These are phyloP conservation scores for Nibea albiflora DNA, from an alignment of 2,113 vertebrate genomes.

Conservation along the genomic window DNA sequence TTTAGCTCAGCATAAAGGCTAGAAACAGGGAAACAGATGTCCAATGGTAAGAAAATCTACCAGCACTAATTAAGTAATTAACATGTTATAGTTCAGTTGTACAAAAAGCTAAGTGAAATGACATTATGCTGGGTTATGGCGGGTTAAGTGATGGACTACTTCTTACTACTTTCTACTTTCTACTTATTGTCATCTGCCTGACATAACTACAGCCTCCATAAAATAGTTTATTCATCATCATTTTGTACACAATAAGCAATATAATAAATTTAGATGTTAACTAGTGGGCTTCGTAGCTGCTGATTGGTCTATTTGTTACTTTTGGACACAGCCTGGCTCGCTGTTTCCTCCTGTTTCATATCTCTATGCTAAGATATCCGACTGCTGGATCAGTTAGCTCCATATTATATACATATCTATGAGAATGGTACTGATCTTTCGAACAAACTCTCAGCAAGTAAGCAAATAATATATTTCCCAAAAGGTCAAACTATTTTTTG, in stretches of 20 bases:
- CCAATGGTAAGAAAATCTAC: neutral
- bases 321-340: neutral
- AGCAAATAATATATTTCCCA: neutral
- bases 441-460: neutral
- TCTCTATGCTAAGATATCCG: neutral
- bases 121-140: neutral
- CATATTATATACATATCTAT: no score
- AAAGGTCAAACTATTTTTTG: neutral
- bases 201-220: neutral
- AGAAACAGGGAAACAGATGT: neutral
- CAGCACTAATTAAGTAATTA: neutral
- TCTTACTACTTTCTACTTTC: neutral
- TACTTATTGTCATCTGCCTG: neutral
- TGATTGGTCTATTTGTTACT: neutral
- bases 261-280: neutral
- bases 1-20: conserved; percentile 18
- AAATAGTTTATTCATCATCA: neutral
- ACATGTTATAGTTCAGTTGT: neutral
- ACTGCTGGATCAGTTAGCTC: neutral
- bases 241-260: neutral
- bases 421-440: no score
- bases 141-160: neutral
- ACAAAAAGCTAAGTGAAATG: neutral
- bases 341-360: neutral
- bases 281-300: neutral